These are phyloP conservation scores for Budorcas taxicolor DNA, from an alignment of 2,113 vertebrate genomes.

Conservation along the genomic window DNA sequence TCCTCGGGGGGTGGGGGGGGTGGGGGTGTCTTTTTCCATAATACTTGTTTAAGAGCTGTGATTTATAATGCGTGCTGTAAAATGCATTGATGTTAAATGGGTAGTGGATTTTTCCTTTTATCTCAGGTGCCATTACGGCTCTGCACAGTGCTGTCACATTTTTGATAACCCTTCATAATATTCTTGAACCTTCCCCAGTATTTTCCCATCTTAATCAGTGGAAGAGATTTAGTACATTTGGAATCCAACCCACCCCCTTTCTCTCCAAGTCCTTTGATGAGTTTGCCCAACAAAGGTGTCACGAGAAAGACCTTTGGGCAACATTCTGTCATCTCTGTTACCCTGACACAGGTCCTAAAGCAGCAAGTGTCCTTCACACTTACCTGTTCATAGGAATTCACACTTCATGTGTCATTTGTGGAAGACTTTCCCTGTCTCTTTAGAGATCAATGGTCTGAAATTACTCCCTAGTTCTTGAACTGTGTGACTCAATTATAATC, in stretches of 20 bases:
- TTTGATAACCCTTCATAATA: background rate
- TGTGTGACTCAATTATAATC: background rate
- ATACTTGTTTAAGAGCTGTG: background rate
- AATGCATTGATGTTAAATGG: background rate
- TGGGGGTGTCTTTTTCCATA: background rate
- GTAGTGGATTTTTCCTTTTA: background rate
- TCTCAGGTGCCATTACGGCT: background rate
- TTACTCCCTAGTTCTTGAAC: background rate
- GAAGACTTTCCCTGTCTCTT: background rate
- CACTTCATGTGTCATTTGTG: background rate
- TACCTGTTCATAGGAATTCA: background rate
- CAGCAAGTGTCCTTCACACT: background rate
- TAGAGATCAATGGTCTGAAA: background rate
- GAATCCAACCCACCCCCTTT: background rate
- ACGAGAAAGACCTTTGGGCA: background rate
- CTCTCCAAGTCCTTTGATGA: background rate
- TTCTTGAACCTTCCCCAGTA: background rate
- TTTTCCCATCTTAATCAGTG: background rate
- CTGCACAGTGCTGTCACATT: background rate
- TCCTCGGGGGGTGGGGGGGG: rapidly evolving
- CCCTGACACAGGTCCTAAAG: background rate
- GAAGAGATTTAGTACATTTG: background rate
- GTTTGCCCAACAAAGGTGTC: background rate
- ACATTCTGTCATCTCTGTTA: background rate
- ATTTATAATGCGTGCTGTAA: background rate